Percentiles rank a stretch among this genome's conserved stretches.
Evolutionary conservation across 2,797 vertebrate species (phyloP).

Genomic region (Heterohyrax brucei): DNA sequence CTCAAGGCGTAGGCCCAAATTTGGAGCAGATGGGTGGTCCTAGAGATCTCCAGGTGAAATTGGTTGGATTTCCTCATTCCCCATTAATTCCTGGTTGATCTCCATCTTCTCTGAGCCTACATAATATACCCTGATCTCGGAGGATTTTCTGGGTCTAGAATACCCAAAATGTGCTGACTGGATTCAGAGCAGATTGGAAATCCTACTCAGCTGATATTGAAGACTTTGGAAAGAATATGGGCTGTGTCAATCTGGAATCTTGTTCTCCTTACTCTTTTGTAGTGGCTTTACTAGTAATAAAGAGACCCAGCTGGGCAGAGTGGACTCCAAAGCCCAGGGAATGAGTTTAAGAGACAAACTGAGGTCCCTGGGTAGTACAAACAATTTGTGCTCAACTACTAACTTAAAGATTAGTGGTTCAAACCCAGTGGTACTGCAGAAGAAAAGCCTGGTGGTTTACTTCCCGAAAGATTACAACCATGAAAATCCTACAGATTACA

Average conservation of each 20-base stretch:
- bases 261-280: neutral
- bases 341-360: neutral
- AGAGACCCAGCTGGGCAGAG: neutral
- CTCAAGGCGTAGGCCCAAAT: constrained; percentile 53
- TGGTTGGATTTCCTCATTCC: constrained; percentile 43
- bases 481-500: neutral
- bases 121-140: constrained; percentile 29
- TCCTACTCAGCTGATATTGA: neutral
- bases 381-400: neutral
- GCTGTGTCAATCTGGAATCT: constrained; percentile 1
- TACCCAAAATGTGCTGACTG: constrained; percentile 25
- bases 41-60: constrained; percentile 63
- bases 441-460: neutral
- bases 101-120: constrained; percentile 23
- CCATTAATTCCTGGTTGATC: constrained; percentile 44
- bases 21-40: constrained; percentile 67
- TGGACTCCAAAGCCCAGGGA: constrained; percentile 23
- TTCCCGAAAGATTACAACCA: neutral
- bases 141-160: constrained; percentile 60
- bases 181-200: neutral
- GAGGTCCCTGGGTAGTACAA: neutral
- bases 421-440: neutral
- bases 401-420: neutral
- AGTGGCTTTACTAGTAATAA: constrained; percentile 18
- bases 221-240: neutral